These are phyloP conservation scores for Sipha flava DNA, from an alignment of 1,140 invertebrate genomes.

Conservation along the genomic window DNA sequence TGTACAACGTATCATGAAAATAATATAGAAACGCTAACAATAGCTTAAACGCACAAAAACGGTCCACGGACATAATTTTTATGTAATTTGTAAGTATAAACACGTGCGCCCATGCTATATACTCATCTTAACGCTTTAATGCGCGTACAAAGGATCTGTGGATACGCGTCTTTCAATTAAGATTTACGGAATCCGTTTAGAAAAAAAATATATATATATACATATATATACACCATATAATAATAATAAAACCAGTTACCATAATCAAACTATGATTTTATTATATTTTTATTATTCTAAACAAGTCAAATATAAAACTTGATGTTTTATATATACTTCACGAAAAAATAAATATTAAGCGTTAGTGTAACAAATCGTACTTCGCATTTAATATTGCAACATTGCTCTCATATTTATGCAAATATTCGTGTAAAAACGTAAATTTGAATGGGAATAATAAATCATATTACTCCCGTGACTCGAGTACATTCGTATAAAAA, in stretches of 20 bases:
- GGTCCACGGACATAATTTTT: not conserved
- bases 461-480: not conserved
- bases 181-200: not conserved
- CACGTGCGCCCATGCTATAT: not conserved
- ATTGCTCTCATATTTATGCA: not conserved
- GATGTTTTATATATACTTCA: not conserved
- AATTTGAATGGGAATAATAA: not conserved
- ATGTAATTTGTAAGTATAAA: slow-evolving; percentile 1
- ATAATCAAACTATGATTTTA: not conserved
- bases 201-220: no score
- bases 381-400: not conserved
- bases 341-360: not conserved
- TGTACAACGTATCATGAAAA: not conserved
- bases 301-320: not conserved
- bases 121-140: slow-evolving; percentile 7
- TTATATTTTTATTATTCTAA: not conserved
- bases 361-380: not conserved
- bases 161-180: not conserved
- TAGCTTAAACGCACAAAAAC: not conserved
- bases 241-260: not conserved
- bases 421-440: not conserved
- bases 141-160: not conserved
- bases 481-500: not conserved
- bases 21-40: not conserved
- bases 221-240: no score